These are phyloP conservation scores for Schrankia costaestrigalis DNA, from an alignment of 2,888 invertebrate genomes.

Conservation along the genomic window DNA sequence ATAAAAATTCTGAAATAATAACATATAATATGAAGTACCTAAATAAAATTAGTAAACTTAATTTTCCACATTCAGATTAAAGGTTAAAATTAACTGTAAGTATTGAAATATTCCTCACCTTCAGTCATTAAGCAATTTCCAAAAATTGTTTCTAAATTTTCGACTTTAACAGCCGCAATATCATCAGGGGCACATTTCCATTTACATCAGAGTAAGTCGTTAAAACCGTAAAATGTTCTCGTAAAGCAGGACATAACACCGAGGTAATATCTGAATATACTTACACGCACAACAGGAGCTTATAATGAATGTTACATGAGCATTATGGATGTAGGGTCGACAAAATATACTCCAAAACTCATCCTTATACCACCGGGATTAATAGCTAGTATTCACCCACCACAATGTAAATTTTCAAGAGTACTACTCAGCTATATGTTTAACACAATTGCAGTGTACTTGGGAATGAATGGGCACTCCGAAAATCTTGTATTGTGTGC, in stretches of 20 bases:
- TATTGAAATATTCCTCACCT: no score
- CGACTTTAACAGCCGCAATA: no score
- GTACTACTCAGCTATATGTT: conserved; percentile 27
- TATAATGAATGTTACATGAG: conserved; percentile 58
- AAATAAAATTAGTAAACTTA: no score
- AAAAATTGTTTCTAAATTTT: no score
- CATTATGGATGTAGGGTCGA: conserved; percentile 45
- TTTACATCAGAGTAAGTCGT: conserved; percentile 24
- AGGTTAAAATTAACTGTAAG: no score
- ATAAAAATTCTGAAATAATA: no score
- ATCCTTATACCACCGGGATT: conserved; percentile 29
- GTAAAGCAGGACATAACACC: conserved; percentile 31
- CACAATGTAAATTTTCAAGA: conserved; percentile 39
- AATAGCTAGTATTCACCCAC: conserved; percentile 32
- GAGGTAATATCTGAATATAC: conserved; percentile 41
- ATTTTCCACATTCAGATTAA: no score
- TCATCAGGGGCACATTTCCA: conserved; percentile 14
- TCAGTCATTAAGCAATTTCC: no score
- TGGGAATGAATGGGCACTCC: conserved; percentile 25
- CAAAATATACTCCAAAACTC: conserved; percentile 40
- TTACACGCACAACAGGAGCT: conserved; percentile 35
- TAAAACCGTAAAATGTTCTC: conserved; percentile 28
- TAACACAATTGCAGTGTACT: conserved; percentile 30
- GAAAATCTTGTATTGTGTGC: conserved; percentile 23
- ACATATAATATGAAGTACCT: no score